Percentiles rank a stretch among this genome's conserved stretches.
These are phyloP conservation scores for Xiphorhynchus erythropygius DNA, from an alignment of 2,797 vertebrate genomes.

Conservation along the genomic window DNA sequence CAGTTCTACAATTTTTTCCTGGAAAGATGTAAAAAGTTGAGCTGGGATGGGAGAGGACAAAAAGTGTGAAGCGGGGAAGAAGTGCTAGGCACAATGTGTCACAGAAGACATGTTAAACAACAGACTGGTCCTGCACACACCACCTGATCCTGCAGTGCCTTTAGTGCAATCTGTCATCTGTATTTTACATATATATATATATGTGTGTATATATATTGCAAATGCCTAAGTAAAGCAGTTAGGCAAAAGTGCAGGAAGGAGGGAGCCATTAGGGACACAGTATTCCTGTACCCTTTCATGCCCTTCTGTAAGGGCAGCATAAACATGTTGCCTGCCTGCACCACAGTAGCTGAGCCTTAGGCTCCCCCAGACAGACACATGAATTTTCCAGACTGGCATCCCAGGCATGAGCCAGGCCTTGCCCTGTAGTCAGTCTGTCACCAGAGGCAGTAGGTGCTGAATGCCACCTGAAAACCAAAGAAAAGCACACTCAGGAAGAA, in stretches of 20 bases:
- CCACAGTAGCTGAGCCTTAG: neutral
- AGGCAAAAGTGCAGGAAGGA: neutral
- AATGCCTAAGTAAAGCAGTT: neutral
- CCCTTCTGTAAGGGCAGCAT: neutral
- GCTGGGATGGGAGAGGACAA: neutral
- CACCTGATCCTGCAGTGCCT: neutral
- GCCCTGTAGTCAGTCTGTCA: neutral
- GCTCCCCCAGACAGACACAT: neutral
- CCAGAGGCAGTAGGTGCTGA: neutral
- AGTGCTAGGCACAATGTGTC: fast-evolving
- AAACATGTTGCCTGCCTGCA: neutral
- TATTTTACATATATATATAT: neutral
- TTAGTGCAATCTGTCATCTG: neutral
- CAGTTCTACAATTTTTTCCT: conserved; percentile 79
- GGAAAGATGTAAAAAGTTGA: neutral
- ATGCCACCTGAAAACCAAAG: neutral
- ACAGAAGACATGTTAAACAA: neutral
- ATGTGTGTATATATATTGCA: neutral
- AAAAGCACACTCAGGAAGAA: neutral
- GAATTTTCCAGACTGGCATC: neutral
- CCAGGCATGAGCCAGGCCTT: neutral
- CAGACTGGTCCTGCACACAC: neutral
- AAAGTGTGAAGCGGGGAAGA: neutral
- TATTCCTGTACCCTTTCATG: neutral
- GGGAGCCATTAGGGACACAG: neutral